Conservation (phyloP, 2,888 invertebrate species). For the Clistopyga incitator region DNA sequence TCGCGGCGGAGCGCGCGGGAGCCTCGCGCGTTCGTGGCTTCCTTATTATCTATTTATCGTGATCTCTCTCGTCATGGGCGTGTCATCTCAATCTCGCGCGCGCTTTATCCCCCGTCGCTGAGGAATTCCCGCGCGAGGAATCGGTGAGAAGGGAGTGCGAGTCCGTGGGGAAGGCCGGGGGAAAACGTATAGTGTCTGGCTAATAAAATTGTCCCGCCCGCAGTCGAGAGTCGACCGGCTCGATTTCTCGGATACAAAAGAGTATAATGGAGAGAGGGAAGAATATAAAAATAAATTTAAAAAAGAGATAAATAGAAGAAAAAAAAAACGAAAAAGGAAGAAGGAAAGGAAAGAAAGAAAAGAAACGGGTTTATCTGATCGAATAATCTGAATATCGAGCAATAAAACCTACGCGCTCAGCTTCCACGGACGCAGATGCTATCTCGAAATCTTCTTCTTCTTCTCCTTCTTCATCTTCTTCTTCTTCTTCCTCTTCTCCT, state of each 20-base stretch:
- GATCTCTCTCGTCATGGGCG: constrained; percentile 69
- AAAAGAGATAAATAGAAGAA: constrained; percentile 40
- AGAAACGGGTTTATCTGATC: constrained; percentile 79
- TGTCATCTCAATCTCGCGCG: constrained; percentile 72
- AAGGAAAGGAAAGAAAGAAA: constrained; percentile 61
- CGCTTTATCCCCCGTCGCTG: constrained; percentile 57
- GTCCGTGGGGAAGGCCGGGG: constrained; percentile 3
- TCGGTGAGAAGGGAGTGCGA: constrained; percentile 41
- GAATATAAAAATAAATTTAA: constrained; percentile 53
- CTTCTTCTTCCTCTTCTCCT: constrained; percentile 16
- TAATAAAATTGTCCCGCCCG: constrained; percentile 70
- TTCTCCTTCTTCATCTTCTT: constrained; percentile 44
- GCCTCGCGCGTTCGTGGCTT: constrained; percentile 28
- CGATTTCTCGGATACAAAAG: constrained; percentile 69
- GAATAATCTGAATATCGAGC: constrained; percentile 83
- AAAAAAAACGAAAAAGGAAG: constrained; percentile 39
- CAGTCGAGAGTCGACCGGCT: constrained; percentile 56
- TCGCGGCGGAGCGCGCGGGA: constrained; percentile 42
- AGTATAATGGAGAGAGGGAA: constrained; percentile 23
- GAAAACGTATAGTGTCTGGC: constrained; percentile 61
- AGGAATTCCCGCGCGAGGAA: constrained; percentile 56
- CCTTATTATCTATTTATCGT: constrained; percentile 69
- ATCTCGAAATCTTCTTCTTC: constrained; percentile 73
- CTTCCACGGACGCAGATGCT: constrained; percentile 77
- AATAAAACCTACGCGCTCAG: constrained; percentile 79